A percentile compares a stretch with the other conserved stretches of the same genome.
Conservation (phyloP, 2,113 vertebrate species). For the Malaclemys terrapin region DNA sequence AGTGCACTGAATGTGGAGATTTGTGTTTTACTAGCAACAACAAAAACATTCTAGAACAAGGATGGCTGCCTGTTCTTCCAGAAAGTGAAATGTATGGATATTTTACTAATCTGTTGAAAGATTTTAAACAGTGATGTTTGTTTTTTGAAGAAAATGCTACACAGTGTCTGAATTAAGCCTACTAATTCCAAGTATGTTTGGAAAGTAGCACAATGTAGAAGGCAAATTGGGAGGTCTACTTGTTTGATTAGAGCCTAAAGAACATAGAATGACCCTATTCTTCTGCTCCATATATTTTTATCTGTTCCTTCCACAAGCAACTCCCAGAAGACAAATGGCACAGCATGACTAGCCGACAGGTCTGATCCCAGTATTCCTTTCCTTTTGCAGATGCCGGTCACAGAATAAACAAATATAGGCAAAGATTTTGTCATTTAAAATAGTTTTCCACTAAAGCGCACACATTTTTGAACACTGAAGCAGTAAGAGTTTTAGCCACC, state of each 20-base stretch:
- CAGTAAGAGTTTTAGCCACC: background rate
- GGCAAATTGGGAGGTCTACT: background rate
- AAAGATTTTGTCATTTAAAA: background rate
- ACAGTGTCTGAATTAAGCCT: background rate
- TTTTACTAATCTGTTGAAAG: background rate
- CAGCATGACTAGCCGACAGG: rapidly evolving
- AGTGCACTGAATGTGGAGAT: background rate
- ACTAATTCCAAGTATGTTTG: background rate
- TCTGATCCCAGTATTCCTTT: background rate
- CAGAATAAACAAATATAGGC: background rate
- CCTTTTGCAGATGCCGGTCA: background rate
- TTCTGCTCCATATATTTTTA: background rate
- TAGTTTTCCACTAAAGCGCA: rapidly evolving
- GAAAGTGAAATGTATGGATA: background rate
- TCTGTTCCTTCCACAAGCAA: background rate
- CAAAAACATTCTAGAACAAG: background rate
- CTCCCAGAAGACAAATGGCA: rapidly evolving
- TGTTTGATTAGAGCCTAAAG: background rate
- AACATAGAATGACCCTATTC: background rate
- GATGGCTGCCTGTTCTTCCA: background rate
- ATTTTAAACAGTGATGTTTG: too few species aligned
- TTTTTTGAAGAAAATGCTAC: background rate
- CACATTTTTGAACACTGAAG: background rate
- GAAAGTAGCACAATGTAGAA: background rate
- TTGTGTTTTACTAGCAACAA: background rate